Evolutionary conservation across 2,797 vertebrate genomes (phyloP), one percentile per base, ranked within the genome.

Genomic region (Propithecus deckenii): DNA sequence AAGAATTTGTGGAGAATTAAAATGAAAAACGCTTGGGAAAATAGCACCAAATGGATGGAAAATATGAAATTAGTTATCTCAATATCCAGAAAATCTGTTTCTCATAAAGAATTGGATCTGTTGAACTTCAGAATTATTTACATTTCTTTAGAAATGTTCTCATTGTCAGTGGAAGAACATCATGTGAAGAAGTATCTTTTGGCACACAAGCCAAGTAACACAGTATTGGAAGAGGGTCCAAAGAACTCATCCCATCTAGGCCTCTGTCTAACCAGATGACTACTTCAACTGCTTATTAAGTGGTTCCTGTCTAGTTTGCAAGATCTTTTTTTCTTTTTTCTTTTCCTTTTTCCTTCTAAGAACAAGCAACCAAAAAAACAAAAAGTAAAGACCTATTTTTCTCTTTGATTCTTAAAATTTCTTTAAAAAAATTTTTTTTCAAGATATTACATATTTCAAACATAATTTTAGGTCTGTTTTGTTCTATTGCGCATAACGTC

Each of bases 1-100:
- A 96, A 93, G 79, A 88, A 50, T 78, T 95, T 90, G 17, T 87
- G 28, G 46, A 85, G 87, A 83, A 92, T 95, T 92, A 94, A 91
- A 91, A 84, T 89, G 52, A 89, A 83, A 96, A 97, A 94, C 14
- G 2, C 79, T 93, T 89, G 23, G 46, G 63, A 86, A 97, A 95
- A 89, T 67, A 89, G 41, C 79, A 89, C 43, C 59, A 89, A 92
- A 94, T 93, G 65, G 63, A 90, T 67, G 67, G 79, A 81, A 96
- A 97, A 92, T 95, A 90, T 90, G 93, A 96, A 96, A 91, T 95
- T 94, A 96, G 94, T 97, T 96, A 93, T 92, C 84, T 88, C 52
- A 61, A 79, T 38, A 57, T 92, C 80, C 38, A 95, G 91, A 71
- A 86, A 88, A 55, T 93, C 46, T 97, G 86, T 96, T 96, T 95